Percentiles rank a stretch among this genome's conserved stretches.
These are phyloP conservation scores for Athalia rosae DNA, from an alignment of 2,888 invertebrate genomes.

Conservation along the genomic window DNA sequence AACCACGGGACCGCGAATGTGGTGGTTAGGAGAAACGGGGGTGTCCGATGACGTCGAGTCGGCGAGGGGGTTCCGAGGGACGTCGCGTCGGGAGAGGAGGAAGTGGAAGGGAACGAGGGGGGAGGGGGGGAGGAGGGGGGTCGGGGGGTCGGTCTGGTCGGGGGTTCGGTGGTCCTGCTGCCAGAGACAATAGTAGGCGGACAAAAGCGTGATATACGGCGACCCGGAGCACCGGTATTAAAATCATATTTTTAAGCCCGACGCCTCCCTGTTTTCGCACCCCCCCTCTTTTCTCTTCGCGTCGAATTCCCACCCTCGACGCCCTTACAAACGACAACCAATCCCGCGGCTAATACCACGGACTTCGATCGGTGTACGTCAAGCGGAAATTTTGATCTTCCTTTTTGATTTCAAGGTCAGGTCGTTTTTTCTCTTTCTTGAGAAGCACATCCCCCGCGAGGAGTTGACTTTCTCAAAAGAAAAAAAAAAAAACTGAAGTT, in stretches of 20 bases:
- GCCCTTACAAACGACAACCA: neutral
- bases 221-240: slow-evolving; percentile 68
- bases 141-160: neutral
- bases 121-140: slow-evolving; percentile 19
- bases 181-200: slow-evolving; percentile 71
- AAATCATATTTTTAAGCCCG: slow-evolving; percentile 72
- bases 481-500: too few relatives aligned
- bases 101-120: neutral
- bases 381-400: neutral
- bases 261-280: slow-evolving; percentile 36
- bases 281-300: slow-evolving; percentile 49
- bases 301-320: neutral
- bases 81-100: too few relatives aligned
- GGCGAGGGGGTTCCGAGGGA: too few relatives aligned
- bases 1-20: too few relatives aligned
- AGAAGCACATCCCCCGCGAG: too few relatives aligned
- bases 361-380: neutral
- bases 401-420: neutral
- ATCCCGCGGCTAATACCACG: neutral
- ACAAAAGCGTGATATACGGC: slow-evolving; percentile 72
- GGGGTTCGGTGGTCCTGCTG: slow-evolving; percentile 45
- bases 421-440: too few relatives aligned
- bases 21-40: too few relatives aligned
- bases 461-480: neutral
- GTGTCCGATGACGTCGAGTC: too few relatives aligned